Conservation (phyloP, 2,113 vertebrate species). For the Bombycilla garrulus region DNA sequence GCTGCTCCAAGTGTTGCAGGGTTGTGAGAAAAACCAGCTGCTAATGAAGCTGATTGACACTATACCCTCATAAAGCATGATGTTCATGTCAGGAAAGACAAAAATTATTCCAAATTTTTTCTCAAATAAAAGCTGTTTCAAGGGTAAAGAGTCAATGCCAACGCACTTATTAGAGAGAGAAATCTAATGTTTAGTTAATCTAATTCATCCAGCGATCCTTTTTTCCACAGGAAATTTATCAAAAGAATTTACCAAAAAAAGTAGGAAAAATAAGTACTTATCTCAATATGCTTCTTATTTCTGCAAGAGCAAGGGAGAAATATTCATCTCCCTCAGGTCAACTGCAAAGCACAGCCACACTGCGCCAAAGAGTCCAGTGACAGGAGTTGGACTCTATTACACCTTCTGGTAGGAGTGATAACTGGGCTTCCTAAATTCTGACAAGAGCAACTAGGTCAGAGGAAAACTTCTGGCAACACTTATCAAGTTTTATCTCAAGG, state of each 20-base stretch:
- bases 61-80: background rate
- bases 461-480: background rate
- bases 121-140: background rate
- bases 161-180: background rate
- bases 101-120: background rate
- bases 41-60: background rate
- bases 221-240: background rate
- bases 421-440: background rate
- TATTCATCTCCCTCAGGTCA: background rate
- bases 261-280: background rate
- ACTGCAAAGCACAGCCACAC: background rate
- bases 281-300: background rate
- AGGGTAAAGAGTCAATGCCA: background rate
- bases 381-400: background rate
- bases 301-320: background rate
- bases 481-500: background rate
- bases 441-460: background rate
- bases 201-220: background rate
- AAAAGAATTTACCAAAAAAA: background rate
- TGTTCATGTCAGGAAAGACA: background rate
- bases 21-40: background rate
- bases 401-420: background rate
- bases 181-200: background rate
- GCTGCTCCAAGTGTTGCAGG: background rate
- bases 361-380: background rate